Conservation (phyloP, 2,888 invertebrate genomes). For the Esperia sulphurella region DNA sequence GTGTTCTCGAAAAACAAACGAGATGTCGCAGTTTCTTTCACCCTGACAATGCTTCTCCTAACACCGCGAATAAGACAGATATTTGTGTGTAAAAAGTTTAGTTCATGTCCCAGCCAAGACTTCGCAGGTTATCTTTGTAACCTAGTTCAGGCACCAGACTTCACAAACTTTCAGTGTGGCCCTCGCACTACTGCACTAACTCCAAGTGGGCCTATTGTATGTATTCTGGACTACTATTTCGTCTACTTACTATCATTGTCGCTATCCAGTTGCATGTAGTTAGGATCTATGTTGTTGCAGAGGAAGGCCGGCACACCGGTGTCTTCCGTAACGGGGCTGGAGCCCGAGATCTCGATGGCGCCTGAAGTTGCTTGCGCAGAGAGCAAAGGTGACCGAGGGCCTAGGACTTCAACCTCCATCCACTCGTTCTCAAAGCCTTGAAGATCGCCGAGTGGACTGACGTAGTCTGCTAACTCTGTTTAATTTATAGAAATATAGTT, state of each 20-base stretch:
- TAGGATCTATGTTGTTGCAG: slow-evolving; percentile 78
- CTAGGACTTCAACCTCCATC: slow-evolving; percentile 91
- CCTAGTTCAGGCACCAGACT: too few relatives aligned
- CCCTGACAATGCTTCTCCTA: too few relatives aligned
- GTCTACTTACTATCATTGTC: slow-evolving; percentile 68
- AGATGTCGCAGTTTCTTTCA: too few relatives aligned
- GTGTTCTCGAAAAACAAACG: too few relatives aligned
- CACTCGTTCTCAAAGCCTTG: slow-evolving; percentile 94
- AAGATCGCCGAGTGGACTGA: slow-evolving; percentile 85
- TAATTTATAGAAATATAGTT: background rate
- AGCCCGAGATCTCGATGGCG: slow-evolving; percentile 57
- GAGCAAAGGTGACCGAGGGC: slow-evolving; percentile 75
- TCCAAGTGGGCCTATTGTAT: too few relatives aligned
- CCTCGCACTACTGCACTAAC: too few relatives aligned
- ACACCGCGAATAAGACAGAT: too few relatives aligned
- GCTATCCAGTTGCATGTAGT: slow-evolving; percentile 74
- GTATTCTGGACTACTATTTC: too few relatives aligned
- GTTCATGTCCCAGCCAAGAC: too few relatives aligned
- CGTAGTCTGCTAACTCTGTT: slow-evolving; percentile 75
- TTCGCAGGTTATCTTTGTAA: too few relatives aligned
- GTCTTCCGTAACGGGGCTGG: slow-evolving; percentile 48
- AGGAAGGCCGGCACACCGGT: slow-evolving; percentile 79
- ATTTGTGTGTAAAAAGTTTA: too few relatives aligned
- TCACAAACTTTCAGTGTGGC: too few relatives aligned
- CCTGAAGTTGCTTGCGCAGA: slow-evolving; percentile 36